phyloP scores from a whole-genome alignment of 2,113 vertebrate genomes.

The Poecile atricapillus region DNA sequence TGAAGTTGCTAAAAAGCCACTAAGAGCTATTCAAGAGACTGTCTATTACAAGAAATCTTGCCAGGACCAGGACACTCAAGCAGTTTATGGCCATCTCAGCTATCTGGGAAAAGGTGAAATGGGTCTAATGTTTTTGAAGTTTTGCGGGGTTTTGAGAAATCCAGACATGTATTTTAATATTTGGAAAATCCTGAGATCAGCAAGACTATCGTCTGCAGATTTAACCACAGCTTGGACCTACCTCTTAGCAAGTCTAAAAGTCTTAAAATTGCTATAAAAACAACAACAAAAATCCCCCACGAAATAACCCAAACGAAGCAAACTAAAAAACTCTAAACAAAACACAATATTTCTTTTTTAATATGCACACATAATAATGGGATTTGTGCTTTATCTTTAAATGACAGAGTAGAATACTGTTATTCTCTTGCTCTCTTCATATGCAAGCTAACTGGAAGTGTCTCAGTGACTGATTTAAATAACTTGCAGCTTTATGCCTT shows the following conservation, averaged over 20 bases:
- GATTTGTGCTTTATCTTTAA: not conserved
- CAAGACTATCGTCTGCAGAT: slow-evolving; percentile 19
- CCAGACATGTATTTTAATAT: slow-evolving; percentile 11
- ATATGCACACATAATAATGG: not conserved
- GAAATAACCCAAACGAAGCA: not conserved
- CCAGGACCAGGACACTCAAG: not conserved
- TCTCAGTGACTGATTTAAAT: not conserved
- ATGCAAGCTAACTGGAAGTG: not conserved
- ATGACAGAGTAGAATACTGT: not conserved
- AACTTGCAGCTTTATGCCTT: not conserved
- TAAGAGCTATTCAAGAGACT: not conserved
- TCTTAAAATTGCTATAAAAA: not conserved
- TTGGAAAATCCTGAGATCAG: slow-evolving; percentile 54
- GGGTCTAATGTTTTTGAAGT: not conserved
- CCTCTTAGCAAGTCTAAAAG: not conserved
- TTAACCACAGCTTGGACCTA: slow-evolving; percentile 51
- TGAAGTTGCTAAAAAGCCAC: not conserved
- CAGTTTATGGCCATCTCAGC: not conserved
- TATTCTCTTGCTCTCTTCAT: not conserved
- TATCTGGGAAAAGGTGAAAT: not conserved
- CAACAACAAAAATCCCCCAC: not conserved
- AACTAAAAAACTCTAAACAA: not conserved
- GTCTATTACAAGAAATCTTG: not conserved
- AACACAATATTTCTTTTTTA: not conserved
- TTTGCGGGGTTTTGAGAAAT: not conserved